Conservation (phyloP, 2,888 invertebrate species). For the Drosophila pseudotakahashii region DNA sequence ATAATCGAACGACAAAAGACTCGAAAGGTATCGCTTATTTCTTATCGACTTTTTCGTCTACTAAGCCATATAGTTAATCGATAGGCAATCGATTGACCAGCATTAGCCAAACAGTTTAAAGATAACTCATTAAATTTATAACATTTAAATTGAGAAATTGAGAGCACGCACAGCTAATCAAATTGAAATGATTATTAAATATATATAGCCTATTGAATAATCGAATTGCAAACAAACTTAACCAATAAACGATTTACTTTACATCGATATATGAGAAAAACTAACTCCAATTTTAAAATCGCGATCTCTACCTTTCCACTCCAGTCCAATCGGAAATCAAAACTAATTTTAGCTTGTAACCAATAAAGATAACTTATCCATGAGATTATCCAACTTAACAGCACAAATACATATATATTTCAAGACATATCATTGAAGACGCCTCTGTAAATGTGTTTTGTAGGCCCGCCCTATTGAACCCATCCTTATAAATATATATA, state of each 20-base stretch:
- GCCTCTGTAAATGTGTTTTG: slow-evolving; percentile 45
- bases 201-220: slow-evolving; percentile 36
- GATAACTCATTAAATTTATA: slow-evolving; percentile 17
- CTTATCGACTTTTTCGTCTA: slow-evolving; percentile 22
- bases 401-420: slow-evolving; percentile 26
- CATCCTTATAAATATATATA: slow-evolving; percentile 3
- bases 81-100: slow-evolving; percentile 14
- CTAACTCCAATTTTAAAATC: slow-evolving; percentile 31
- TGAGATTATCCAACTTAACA: slow-evolving; percentile 2
- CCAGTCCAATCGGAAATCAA: slow-evolving; percentile 16
- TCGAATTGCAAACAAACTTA: slow-evolving; percentile 9
- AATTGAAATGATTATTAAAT: slow-evolving; percentile 31
- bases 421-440: slow-evolving; percentile 48
- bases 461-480: slow-evolving; percentile 1
- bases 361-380: slow-evolving; percentile 24
- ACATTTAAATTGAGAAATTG: slow-evolving; percentile 24
- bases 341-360: slow-evolving; percentile 27
- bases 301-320: slow-evolving; percentile 20
- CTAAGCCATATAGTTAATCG: slow-evolving; percentile 14
- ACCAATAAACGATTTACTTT: slow-evolving; percentile 32
- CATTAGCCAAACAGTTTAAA: slow-evolving; percentile 26
- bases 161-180: slow-evolving; percentile 59
- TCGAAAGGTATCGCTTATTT: slow-evolving; percentile 9
- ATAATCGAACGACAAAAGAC: slow-evolving; percentile 16
- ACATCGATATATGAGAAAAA: slow-evolving; percentile 24